These are phyloP conservation scores for Ophion obscuratus DNA, from an alignment of 2,888 invertebrate species.

Conservation along the genomic window DNA sequence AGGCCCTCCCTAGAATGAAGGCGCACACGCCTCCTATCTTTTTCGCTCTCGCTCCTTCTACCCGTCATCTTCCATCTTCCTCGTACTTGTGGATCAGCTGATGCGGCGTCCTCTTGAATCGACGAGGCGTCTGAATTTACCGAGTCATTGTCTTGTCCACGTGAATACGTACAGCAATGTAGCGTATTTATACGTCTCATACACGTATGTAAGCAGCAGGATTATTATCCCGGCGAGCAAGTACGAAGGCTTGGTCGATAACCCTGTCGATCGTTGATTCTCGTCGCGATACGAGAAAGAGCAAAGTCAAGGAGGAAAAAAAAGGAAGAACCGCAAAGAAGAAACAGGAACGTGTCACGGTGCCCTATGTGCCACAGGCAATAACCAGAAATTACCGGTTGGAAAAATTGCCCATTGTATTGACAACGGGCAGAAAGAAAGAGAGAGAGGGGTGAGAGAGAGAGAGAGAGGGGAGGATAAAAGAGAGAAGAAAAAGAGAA, in stretches of 20 bases:
- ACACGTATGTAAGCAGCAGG: neutral
- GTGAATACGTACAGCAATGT: slow-evolving; percentile 5
- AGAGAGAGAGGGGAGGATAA: neutral
- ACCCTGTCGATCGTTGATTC: slow-evolving; percentile 54
- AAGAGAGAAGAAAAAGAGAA: neutral
- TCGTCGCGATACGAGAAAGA: slow-evolving; percentile 42
- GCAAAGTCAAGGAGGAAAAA: neutral
- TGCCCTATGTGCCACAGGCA: slow-evolving; percentile 2
- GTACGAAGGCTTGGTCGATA: slow-evolving; percentile 39
- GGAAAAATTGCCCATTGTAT: slow-evolving; percentile 62
- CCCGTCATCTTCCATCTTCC: neutral
- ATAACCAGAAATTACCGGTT: slow-evolving; percentile 57
- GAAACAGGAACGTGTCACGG: slow-evolving; percentile 21
- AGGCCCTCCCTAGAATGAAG: neutral
- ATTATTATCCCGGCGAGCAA: slow-evolving; percentile 48
- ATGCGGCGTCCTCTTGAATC: neutral
- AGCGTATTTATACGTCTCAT: neutral
- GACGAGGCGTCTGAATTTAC: slow-evolving; percentile 48
- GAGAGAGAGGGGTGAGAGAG: neutral
- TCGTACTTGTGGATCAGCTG: slow-evolving; percentile 20
- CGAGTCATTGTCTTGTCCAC: slow-evolving; percentile 61
- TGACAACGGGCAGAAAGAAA: neutral
- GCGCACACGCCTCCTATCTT: neutral
- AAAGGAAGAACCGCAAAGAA: slow-evolving; percentile 16
- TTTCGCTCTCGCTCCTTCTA: neutral